Evolutionary conservation across 2,113 vertebrate species (phyloP).

Genomic region (Neofelis nebulosa): DNA sequence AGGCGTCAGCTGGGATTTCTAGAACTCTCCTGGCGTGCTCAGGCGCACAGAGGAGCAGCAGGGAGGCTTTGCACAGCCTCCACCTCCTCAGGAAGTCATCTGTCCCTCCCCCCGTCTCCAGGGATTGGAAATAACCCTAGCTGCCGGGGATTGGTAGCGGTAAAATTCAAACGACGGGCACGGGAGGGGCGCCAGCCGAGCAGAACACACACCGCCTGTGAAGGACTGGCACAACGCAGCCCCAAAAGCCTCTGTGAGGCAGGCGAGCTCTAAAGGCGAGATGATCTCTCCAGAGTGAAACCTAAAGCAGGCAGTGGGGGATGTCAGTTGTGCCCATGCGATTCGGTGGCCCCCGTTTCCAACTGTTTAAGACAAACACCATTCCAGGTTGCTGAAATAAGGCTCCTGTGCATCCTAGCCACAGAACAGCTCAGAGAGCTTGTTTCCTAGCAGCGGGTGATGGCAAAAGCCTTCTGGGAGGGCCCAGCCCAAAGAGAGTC

Average conservation of each 20-base stretch:
- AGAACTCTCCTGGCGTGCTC: neutral
- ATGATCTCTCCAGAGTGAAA: neutral
- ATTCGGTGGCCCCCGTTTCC: neutral
- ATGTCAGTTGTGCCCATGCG: neutral
- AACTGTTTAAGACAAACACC: neutral
- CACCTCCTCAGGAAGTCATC: neutral
- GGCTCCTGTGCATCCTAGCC: neutral
- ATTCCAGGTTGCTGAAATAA: neutral
- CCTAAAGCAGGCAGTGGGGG: neutral
- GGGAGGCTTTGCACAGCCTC: neutral
- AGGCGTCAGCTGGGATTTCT: neutral
- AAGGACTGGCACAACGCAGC: neutral
- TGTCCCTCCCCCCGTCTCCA: neutral
- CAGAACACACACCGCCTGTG: neutral
- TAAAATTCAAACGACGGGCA: neutral
- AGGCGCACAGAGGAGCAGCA: neutral
- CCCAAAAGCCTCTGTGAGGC: neutral
- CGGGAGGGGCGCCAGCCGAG: neutral
- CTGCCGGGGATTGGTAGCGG: neutral
- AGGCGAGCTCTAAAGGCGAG: neutral
- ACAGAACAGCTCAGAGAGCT: neutral
- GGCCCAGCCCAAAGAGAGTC: constrained; percentile 74
- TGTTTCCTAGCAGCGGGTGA: constrained; percentile 48
- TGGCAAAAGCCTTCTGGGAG: constrained; percentile 52
- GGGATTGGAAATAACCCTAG: neutral